A percentile compares a stretch with the other conserved stretches of the same genome.
Evolutionary conservation across 1,140 invertebrate genomes (phyloP).

Genomic region (Tetraneura akinire): DNA sequence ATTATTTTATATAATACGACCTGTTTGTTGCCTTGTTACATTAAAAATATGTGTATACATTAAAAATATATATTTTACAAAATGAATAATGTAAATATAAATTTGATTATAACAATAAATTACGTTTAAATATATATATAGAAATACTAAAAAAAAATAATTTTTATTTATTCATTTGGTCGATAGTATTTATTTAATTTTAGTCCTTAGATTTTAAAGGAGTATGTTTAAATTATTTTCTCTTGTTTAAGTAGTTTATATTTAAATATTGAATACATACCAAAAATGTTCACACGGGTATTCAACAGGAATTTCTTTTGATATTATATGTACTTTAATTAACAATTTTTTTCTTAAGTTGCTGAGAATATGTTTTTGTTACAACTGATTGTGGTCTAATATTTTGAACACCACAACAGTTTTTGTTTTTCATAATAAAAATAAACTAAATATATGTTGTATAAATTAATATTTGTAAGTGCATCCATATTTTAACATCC

Average conservation of each 20-base stretch:
- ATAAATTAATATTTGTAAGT: slow-evolving; percentile 16
- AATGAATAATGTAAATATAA: slow-evolving; percentile 47
- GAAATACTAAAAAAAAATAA: not conserved
- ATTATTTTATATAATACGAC: slow-evolving; percentile 47
- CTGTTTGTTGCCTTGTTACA: slow-evolving; percentile 51
- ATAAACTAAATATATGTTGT: slow-evolving; percentile 41
- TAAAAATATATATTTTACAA: slow-evolving; percentile 43
- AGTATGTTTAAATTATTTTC: slow-evolving; percentile 21
- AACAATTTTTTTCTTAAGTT: not conserved
- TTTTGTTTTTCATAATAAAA: slow-evolving; percentile 37
- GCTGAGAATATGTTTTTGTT: slow-evolving; percentile 22
- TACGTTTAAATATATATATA: slow-evolving; percentile 29
- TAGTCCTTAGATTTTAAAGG: not conserved
- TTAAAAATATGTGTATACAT: slow-evolving; percentile 40
- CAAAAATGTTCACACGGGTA: slow-evolving; percentile 28
- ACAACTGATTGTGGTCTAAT: not conserved
- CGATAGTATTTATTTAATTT: slow-evolving; percentile 26
- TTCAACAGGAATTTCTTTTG: slow-evolving; percentile 4
- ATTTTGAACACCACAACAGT: not conserved
- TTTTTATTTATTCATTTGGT: slow-evolving; percentile 20
- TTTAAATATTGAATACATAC: slow-evolving; percentile 7
- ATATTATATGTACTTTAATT: not conserved
- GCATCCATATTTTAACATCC: slow-evolving; percentile 1
- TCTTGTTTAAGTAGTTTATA: slow-evolving; percentile 16
- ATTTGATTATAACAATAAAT: slow-evolving; percentile 46